Evolutionary conservation across 2,888 invertebrate species (phyloP), one percentile per base, ranked within the genome.

Genomic region (Urechis unicinctus): DNA sequence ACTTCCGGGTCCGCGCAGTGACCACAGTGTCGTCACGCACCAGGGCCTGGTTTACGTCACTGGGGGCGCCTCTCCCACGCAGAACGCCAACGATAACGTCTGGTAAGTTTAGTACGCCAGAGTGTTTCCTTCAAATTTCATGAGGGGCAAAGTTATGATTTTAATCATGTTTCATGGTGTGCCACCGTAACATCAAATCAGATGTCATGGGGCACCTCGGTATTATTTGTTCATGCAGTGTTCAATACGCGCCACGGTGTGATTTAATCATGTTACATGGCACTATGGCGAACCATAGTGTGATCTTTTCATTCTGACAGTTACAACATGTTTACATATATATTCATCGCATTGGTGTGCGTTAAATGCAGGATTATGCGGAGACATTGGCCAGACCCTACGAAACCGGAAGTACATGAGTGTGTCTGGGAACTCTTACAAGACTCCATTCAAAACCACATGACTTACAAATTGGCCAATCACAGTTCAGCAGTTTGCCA

Each of bases 51-150:
- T 59, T 2, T 59, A 55, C 46, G 25, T 58, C 6, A 29, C 29
- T 24, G 60, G 60, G 5, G 60, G 60, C 13, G 29, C 43, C 36
- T 55, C 55, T 6, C n/a, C 22, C 3, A 43, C 55, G 17, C 30
- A 51, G 44, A 17, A 26, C 4, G 50, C 45, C 31, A 55, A 42
- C 29, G 50, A 55, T 26, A 42, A 55, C 44, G 24, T 28, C 29
- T 55, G 55, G 55, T 53, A n/a, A n/a, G 52, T 53, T 24, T 51
- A 22, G 4, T 52, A 5, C 22, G 17, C 21, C 28, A n/a, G n/a
- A n/a, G n/a, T n/a, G n/a, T n/a, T n/a, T n/a, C n/a, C n/a, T n/a
- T n/a, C n/a, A n/a, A n/a, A n/a, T n/a, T n/a, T n/a, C n/a, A n/a
- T n/a, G n/a, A n/a, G n/a, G n/a, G n/a, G n/a, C n/a, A n/a, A n/a